Evolutionary conservation across 2,888 invertebrate genomes (phyloP).

Genomic region (Parapristionchus giblindavisi): DNA sequence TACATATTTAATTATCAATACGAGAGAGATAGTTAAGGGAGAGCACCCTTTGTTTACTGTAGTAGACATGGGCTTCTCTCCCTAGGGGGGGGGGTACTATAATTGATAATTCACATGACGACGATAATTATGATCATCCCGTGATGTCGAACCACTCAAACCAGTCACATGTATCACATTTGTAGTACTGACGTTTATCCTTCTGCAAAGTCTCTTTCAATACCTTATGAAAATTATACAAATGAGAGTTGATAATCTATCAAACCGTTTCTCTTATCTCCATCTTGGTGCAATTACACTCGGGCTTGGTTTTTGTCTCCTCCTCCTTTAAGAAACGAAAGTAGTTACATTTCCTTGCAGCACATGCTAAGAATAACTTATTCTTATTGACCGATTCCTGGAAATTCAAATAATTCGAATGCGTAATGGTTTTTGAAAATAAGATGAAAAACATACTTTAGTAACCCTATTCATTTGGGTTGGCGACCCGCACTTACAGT

Average conservation of each 20-base stretch:
- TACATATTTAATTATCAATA: not conserved
- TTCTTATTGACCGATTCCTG: too few species aligned
- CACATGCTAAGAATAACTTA: too few species aligned
- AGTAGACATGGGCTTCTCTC: too few species aligned
- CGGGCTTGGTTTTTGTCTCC: not conserved
- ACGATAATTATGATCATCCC: too few species aligned
- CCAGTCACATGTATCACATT: not conserved
- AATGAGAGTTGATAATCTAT: not conserved
- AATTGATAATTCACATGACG: too few species aligned
- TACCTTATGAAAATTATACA: not conserved
- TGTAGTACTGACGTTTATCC: not conserved
- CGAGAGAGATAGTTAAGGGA: not conserved
- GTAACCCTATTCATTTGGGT: too few species aligned
- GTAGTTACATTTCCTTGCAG: not conserved
- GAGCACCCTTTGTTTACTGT: not conserved
- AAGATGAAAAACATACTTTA: too few species aligned
- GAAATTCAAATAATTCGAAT: too few species aligned
- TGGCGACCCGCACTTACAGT: too few species aligned
- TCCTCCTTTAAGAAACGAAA: not conserved
- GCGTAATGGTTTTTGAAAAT: too few species aligned
- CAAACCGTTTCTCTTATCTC: not conserved
- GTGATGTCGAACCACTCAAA: not conserved
- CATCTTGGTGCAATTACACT: not conserved
- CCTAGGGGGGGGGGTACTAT: too few species aligned
- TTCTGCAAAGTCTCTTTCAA: constrained; percentile 1